Base-by-base conservation (phyloP, 2,888 invertebrate species). In the Cabera pusaria region DNA sequence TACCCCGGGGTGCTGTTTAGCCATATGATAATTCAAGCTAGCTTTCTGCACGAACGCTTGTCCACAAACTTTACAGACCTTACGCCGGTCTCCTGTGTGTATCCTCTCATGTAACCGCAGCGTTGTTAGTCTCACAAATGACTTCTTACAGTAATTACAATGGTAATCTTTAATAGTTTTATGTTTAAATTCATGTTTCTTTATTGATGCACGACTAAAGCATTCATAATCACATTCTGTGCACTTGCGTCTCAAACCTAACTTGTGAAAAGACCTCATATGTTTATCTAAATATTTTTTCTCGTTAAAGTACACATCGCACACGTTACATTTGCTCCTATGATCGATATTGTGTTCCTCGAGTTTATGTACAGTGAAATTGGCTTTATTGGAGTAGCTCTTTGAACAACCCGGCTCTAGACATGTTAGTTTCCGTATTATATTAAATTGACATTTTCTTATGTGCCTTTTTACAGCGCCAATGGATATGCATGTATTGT, bases 31-130 rank as follows among this genome's bases (percentile, higher is more conserved):
- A 14, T 14, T 14, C 14, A 14, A 14, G 4, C 14, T 14, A 4
- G 14, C 14, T 14, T 14, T 14, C 14, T 14, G 14, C 14, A 14
- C 14, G 4, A 14, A 14, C 14, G 14, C 14, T 4, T 14, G 14
- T 4, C 14, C 14, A 4, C 14, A 14, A 2, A 3, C 14, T 4
- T 14, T 4, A 4, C 14, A 14, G 3, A 48, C 39, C 11, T 60
- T 41, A 18, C 34, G 22, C 29, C 24, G 37, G 1, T 34, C 50
- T 0, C 56, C 52, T 3, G 53, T 56, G 11, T 61, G 60, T 6
- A 61, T 59, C 23, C 28, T 53, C 25, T 49, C 52, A 14, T 64
- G 65, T 6, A 20, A 3, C 2, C n/a, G 24, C 31, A 55, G 11
- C 4, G 56, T 43, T 10, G 2, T 2, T 4, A 2, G 2, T 4